These are phyloP conservation scores for Unio delphinus DNA, from an alignment of 2,888 invertebrate genomes.

Conservation along the genomic window DNA sequence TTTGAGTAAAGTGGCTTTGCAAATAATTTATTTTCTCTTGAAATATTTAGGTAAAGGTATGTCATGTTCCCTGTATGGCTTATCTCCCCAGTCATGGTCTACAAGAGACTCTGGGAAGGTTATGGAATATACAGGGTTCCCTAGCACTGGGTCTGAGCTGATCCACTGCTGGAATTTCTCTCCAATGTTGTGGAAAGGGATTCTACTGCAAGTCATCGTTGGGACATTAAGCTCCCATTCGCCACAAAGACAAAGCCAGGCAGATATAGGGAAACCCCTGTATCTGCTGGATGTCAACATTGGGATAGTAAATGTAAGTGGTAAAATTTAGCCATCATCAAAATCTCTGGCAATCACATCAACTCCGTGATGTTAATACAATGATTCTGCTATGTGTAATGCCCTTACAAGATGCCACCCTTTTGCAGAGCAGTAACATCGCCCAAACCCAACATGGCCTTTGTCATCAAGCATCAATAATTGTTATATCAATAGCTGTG, in stretches of 20 bases:
- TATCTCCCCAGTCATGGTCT: constrained; percentile 54
- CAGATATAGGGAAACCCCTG: constrained; percentile 10
- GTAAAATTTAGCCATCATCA: no score
- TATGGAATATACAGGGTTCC: constrained; percentile 59
- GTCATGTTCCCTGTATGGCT: constrained; percentile 57
- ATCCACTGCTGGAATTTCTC: constrained; percentile 37
- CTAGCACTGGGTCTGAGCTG: constrained; percentile 27
- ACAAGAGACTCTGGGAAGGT: constrained; percentile 36
- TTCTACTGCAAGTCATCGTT: constrained; percentile 46
- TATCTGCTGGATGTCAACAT: constrained; percentile 18
- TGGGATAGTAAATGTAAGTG: constrained; percentile 14
- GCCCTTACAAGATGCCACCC: no score
- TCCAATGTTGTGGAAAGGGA: constrained; percentile 61
- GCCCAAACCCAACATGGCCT: no score
- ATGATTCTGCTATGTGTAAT: no score
- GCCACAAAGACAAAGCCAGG: constrained; percentile 28
- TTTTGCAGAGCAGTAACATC: no score
- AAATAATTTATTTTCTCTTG: no score
- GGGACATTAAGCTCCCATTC: constrained; percentile 45
- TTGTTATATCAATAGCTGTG: no score
- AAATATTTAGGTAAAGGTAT: no score
- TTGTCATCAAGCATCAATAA: no score
- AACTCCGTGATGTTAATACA: no score
- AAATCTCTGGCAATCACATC: no score
- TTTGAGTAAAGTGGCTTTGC: no score